These are phyloP conservation scores for Octomys mimax DNA, from an alignment of 2,797 vertebrate species.

Conservation along the genomic window DNA sequence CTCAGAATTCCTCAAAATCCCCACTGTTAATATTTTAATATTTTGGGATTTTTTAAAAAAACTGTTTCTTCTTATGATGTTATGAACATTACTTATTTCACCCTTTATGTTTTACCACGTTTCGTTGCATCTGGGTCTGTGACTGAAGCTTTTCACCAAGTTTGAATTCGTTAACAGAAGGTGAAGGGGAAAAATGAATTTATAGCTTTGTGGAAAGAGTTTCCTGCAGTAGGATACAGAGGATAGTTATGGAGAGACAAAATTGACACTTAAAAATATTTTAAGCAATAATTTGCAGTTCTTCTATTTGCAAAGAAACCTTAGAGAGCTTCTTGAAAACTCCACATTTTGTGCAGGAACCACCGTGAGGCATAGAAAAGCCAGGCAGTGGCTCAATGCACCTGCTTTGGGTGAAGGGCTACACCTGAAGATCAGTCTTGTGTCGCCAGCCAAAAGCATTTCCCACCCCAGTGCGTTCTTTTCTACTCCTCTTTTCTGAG, in stretches of 20 bases:
- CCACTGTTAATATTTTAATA: conserved; percentile 38
- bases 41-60: neutral
- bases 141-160: neutral
- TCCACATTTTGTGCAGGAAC: neutral
- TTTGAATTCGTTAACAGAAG: conserved; percentile 33
- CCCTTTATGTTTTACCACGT: neutral
- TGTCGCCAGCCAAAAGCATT: neutral
- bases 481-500: neutral
- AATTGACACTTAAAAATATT: conserved; percentile 18
- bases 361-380: neutral
- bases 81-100: neutral
- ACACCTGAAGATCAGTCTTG: neutral
- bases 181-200: conserved; percentile 14
- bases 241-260: neutral
- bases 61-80: neutral
- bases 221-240: neutral
- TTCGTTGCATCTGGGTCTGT: neutral
- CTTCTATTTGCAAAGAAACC: neutral
- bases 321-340: neutral
- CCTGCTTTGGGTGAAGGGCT: neutral
- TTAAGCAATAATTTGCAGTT: neutral
- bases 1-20: neutral
- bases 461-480: neutral
- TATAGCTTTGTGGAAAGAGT: neutral
- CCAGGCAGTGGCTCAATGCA: neutral